phyloP scores from a whole-genome alignment of 2,888 invertebrate genomes.

The Melanostoma scalare region DNA sequence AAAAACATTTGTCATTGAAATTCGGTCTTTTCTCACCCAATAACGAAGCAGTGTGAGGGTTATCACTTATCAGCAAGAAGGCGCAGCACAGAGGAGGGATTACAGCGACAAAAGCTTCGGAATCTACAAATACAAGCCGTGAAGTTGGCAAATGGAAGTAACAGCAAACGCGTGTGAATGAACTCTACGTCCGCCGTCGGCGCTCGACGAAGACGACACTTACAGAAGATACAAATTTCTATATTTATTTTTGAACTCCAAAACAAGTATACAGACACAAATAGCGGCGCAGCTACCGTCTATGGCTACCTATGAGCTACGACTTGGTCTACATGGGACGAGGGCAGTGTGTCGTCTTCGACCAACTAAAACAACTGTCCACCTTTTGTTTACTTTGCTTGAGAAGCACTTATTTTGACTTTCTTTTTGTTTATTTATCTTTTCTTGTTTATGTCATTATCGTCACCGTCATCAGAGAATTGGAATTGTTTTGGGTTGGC shows the following conservation, averaged over 20 bases:
- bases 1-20: conserved; percentile 25
- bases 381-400: conserved; percentile 22
- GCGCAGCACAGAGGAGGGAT: conserved; percentile 5
- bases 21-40: conserved; percentile 37
- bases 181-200: conserved; percentile 25
- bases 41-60: background rate
- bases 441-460: conserved; percentile 9
- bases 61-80: too few species aligned
- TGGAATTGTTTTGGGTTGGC: conserved; percentile 34
- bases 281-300: background rate
- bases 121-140: background rate
- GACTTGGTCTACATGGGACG: conserved; percentile 10
- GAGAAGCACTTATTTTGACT: conserved; percentile 15
- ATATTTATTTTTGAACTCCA: conserved; percentile 5
- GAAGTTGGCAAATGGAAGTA: background rate
- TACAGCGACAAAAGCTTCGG: conserved; percentile 17
- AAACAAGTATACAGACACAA: conserved; percentile 3
- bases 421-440: conserved; percentile 34
- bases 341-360: conserved; percentile 25
- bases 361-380: background rate
- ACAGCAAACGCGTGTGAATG: conserved; percentile 39
- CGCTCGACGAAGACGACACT: background rate
- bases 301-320: background rate
- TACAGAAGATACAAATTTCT: background rate
- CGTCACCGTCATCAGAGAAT: background rate